phyloP scores from a whole-genome alignment of 1,140 invertebrate genomes.

The Lerema accius region DNA sequence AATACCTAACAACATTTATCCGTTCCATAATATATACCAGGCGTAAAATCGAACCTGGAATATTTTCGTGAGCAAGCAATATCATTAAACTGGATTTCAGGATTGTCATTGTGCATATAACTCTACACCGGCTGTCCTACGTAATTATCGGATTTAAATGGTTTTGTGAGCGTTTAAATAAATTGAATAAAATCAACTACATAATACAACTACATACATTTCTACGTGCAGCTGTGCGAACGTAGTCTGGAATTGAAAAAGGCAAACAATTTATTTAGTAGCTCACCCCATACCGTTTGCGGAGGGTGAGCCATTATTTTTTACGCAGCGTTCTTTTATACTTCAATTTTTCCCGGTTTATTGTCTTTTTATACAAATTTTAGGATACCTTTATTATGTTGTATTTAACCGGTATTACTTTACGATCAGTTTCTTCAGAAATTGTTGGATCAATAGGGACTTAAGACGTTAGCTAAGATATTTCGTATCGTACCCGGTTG shows the following conservation, averaged over 20 bases:
- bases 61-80: no score
- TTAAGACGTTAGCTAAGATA: not conserved
- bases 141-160: no score
- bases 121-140: no score
- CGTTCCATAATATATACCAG: no score
- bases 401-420: constrained; percentile 51
- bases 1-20: no score
- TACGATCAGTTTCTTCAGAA: constrained; percentile 42
- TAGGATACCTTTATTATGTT: constrained; percentile 49
- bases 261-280: constrained; percentile 69
- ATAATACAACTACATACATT: constrained; percentile 16
- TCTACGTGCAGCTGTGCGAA: constrained; percentile 34
- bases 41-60: no score
- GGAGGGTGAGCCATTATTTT: constrained; percentile 69
- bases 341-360: constrained; percentile 68
- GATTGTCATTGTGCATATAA: no score
- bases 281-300: constrained; percentile 47
- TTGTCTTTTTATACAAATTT: constrained; percentile 69
- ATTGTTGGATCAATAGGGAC: constrained; percentile 33
- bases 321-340: constrained; percentile 63
- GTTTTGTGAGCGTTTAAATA: not conserved
- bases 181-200: constrained; percentile 35
- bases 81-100: no score
- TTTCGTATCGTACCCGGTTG: no score
- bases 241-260: constrained; percentile 68